Base-by-base conservation (phyloP, 1,140 invertebrate genomes). In the Caenorhabditis briggsae region DNA sequence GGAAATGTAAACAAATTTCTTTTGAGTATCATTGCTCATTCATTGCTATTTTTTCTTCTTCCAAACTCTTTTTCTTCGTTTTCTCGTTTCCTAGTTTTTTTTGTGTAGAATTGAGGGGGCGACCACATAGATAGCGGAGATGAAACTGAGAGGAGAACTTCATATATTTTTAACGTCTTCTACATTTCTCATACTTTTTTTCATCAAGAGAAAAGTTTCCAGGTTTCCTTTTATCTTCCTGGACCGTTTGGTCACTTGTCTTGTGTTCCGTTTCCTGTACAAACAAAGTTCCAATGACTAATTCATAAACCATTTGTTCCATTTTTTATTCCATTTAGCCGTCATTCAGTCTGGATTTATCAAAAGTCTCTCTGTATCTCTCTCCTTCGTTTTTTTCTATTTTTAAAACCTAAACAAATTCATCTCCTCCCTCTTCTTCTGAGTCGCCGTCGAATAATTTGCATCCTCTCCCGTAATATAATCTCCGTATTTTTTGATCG, bases 401-500 rank as follows among this genome's bases (percentile, higher is more conserved):
- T 33, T 64, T 33, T 64, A 33, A 64, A 11, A 64, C 20, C 25
- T 64, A 64, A 64, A 33, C 33, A 33, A 33, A 64, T 64, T 58
- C 20, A 64, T 64, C 12, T 11, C 33, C 59, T 2, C 11, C 25
- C 16, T 33, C 11, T 64, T 25, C 5, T 14, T 64, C 25, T 64
- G 59, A 64, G 25, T 25, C 59, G 59, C 25, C 59, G 11, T n/a
- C 18, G n/a, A 59, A 59, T 23, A 2, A 59, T 59, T 59, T 59
- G 56, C 56, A 64, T 64, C 59, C 59, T 64, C 20, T 64, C n/a
- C 59, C 50, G 16, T 53, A 53, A 20, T 11, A 64, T 64, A 64
- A 64, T 33, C 59, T 25, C 59, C 20, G 25, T 64, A 64, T 33
- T 64, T 64, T 64, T 64, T 33, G 25, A 64, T 64, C 11, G 20